These are phyloP conservation scores for Rhagonycha lutea DNA, from an alignment of 2,888 invertebrate genomes.

Conservation along the genomic window DNA sequence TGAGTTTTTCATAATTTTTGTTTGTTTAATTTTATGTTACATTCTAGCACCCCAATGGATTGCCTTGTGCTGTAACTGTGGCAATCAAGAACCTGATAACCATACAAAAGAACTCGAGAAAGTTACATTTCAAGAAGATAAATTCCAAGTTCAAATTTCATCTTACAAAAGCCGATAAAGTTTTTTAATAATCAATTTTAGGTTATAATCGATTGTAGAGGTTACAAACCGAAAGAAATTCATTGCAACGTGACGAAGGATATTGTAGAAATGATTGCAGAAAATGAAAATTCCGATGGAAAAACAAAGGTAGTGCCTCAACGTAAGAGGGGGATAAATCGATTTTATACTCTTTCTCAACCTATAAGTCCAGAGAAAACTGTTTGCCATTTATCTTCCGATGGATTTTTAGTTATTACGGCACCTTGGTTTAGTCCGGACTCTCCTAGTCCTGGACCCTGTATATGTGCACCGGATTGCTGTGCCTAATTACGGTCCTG, in stretches of 20 bases:
- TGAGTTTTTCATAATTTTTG: not conserved
- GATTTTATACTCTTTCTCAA: constrained; percentile 20
- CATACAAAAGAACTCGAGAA: not conserved
- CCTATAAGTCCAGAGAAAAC: constrained; percentile 9
- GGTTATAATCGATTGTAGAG: constrained; percentile 17
- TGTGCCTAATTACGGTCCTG: too few species aligned
- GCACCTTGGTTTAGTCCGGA: constrained; percentile 15
- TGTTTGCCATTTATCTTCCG: constrained; percentile 17
- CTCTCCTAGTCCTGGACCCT: too few species aligned
- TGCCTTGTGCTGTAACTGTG: not conserved
- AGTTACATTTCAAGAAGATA: not conserved
- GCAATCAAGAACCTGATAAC: not conserved
- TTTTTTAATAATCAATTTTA: not conserved
- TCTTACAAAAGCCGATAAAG: not conserved
- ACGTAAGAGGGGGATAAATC: constrained; percentile 2
- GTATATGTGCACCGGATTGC: too few species aligned
- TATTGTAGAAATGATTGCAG: constrained; percentile 14
- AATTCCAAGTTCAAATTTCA: not conserved
- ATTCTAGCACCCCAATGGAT: not conserved
- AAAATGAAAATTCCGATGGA: constrained; percentile 1
- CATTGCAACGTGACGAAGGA: constrained; percentile 14
- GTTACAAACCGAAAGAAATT: constrained; percentile 19
- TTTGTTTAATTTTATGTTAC: not conserved
- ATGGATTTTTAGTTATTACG: constrained; percentile 17
- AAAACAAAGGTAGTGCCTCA: not conserved